Percentiles rank a stretch among this genome's conserved stretches.
Evolutionary conservation across 2,113 vertebrate genomes (phyloP).

Genomic region (Strix aluco): DNA sequence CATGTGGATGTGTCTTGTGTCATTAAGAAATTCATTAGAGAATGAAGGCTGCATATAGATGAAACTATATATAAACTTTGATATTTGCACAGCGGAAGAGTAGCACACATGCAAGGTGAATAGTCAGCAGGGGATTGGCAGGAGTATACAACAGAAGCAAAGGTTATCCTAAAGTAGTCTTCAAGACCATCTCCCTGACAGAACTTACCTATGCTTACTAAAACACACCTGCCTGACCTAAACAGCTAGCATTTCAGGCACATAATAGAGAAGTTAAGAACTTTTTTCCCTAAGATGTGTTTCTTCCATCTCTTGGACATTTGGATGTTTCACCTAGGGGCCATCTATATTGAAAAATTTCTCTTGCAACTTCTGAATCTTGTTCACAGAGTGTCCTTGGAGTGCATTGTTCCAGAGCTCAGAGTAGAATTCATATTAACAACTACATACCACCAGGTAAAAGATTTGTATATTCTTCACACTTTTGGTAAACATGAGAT

Average conservation of each 20-base stretch:
- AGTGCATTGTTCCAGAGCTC: not conserved
- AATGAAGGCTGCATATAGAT: not conserved
- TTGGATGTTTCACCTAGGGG: not conserved
- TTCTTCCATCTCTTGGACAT: not conserved
- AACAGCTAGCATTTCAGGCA: not conserved
- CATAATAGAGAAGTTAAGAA: not conserved
- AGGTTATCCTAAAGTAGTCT: not conserved
- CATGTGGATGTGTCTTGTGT: not conserved
- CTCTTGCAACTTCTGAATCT: not conserved
- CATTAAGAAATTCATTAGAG: not conserved
- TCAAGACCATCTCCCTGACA: not conserved
- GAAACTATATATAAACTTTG: not conserved
- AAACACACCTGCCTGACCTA: not conserved
- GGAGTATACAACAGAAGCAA: not conserved
- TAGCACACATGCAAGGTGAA: not conserved
- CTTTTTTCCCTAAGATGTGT: not conserved
- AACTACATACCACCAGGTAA: not conserved
- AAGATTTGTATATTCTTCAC: not conserved
- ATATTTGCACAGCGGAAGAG: not conserved
- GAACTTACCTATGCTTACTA: not conserved
- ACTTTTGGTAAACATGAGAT: not conserved
- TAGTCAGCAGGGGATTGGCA: not conserved
- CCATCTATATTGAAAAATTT: not conserved
- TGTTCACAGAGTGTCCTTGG: not conserved
- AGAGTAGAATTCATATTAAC: not conserved